phyloP scores from a whole-genome alignment of 2,113 vertebrate species.

The Nymphicus hollandicus region DNA sequence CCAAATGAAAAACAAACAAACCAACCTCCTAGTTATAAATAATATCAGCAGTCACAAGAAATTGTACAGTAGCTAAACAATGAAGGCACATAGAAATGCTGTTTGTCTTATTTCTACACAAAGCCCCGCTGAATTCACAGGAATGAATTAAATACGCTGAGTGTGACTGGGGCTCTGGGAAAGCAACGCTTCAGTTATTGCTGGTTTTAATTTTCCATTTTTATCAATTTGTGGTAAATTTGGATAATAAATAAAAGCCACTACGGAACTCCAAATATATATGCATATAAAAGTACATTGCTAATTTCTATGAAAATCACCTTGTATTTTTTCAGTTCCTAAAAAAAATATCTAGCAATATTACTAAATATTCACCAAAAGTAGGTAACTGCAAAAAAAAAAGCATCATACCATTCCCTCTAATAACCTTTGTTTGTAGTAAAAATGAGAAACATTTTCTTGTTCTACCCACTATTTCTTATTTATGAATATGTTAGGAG shows the following conservation, averaged over 20 bases:
- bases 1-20: constrained; percentile 47
- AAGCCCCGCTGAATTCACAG: not conserved
- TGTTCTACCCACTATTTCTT: not conserved
- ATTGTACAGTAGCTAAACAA: constrained; percentile 30
- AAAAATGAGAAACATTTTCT: not conserved
- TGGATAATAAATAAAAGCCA: not conserved
- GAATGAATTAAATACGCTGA: not conserved
- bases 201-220: not conserved
- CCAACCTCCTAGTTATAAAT: constrained; percentile 32
- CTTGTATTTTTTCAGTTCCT: not conserved
- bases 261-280: not conserved
- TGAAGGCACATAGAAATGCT: constrained; percentile 19
- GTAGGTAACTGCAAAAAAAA: not conserved
- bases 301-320: not conserved
- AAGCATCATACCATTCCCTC: not conserved
- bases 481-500: not conserved
- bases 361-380: not conserved
- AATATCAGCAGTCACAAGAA: constrained; percentile 41
- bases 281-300: not conserved
- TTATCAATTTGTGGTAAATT: not conserved
- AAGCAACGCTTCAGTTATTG: not conserved
- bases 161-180: not conserved
- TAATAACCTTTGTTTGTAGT: not conserved
- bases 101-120: constrained; percentile 4
- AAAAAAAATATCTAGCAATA: not conserved